These are phyloP conservation scores for Poecile montanus DNA, from an alignment of 2,797 vertebrate species.

Conservation along the genomic window DNA sequence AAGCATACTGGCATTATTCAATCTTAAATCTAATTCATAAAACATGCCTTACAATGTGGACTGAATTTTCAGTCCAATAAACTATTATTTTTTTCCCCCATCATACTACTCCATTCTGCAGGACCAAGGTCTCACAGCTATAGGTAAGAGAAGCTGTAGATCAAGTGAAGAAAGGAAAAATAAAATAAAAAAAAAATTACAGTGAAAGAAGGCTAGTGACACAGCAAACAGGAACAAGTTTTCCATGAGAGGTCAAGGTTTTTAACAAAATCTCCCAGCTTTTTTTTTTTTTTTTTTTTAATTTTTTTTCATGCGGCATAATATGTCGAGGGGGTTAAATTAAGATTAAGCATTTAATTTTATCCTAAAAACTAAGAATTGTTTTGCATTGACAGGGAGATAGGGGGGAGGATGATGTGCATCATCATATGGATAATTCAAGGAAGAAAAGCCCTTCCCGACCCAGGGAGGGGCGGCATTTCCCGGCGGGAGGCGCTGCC, in stretches of 20 bases:
- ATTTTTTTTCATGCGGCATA: neutral
- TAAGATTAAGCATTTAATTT: neutral
- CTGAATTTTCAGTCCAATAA: neutral
- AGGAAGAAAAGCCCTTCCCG: neutral
- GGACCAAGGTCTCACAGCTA: neutral
- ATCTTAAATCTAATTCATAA: neutral
- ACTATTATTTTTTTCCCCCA: fast-evolving
- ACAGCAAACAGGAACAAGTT: neutral
- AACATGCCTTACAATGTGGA: neutral
- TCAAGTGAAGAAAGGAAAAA: neutral
- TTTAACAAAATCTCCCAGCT: neutral
- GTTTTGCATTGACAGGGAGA: neutral
- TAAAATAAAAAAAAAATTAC: neutral
- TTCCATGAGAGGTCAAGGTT: neutral
- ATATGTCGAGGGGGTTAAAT: neutral
- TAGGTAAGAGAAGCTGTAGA: neutral
- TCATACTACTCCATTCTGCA: neutral
- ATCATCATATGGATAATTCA: neutral
- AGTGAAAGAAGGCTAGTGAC: neutral
- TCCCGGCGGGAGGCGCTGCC: neutral
- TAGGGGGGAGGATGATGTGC: neutral
- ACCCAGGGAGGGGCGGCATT: fast-evolving
- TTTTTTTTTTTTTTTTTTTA: neutral
- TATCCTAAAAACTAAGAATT: neutral
- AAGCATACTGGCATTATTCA: neutral